These are phyloP conservation scores for Drosophila engyochracea DNA, from an alignment of 2,888 invertebrate species.

Conservation along the genomic window DNA sequence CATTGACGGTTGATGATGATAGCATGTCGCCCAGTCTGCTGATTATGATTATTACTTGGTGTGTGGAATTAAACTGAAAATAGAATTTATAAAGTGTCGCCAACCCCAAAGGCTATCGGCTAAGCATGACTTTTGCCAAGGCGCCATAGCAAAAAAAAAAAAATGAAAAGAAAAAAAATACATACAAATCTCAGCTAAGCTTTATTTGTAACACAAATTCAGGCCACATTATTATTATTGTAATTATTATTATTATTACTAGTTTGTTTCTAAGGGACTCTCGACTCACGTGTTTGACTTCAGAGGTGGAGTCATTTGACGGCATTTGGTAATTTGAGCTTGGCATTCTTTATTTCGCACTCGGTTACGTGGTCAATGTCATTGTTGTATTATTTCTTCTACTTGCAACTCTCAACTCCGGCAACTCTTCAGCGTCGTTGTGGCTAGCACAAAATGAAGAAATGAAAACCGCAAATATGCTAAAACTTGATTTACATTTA, in stretches of 20 bases:
- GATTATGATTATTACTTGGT: constrained; percentile 61
- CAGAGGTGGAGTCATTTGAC: constrained; percentile 59
- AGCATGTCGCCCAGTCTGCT: constrained; percentile 57
- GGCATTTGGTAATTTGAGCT: constrained; percentile 65
- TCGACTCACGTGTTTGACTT: constrained; percentile 71
- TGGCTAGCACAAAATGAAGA: constrained; percentile 17
- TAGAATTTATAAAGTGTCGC: constrained; percentile 62
- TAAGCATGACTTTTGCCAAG: constrained; percentile 59
- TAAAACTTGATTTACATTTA: constrained; percentile 53
- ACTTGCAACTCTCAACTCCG: constrained; percentile 31
- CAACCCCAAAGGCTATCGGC: constrained; percentile 71
- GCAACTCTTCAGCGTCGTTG: constrained; percentile 54
- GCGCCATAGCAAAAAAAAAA: constrained; percentile 10
- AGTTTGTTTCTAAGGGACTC: neutral
- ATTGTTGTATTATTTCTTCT: constrained; percentile 35
- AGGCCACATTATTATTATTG: neutral
- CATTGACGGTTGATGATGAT: constrained; percentile 76
- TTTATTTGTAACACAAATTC: constrained; percentile 1
- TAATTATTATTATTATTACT: neutral
- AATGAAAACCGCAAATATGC: constrained; percentile 46
- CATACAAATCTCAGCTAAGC: neutral
- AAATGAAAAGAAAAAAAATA: neutral
- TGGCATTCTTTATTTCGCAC: constrained; percentile 67
- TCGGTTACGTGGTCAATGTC: constrained; percentile 82
- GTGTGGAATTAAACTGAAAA: constrained; percentile 55